Evolutionary conservation across 2,888 invertebrate species (phyloP).

Genomic region (Morinoia aosen): DNA sequence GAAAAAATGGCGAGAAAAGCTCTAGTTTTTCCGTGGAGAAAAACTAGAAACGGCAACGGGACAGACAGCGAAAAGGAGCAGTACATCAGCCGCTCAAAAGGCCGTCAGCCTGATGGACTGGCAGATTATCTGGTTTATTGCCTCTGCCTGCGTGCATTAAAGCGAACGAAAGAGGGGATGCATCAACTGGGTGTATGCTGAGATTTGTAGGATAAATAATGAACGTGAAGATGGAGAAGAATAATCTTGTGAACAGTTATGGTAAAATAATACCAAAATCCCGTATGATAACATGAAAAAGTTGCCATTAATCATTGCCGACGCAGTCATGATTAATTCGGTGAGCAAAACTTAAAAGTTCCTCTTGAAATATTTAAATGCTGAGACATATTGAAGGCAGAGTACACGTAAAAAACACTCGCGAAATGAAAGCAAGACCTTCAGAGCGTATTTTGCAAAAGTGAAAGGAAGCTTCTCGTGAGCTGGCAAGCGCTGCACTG

Average conservation of each 20-base stretch:
- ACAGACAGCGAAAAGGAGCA: slow-evolving; percentile 21
- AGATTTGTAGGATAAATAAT: background rate
- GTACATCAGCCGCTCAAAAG: slow-evolving; percentile 43
- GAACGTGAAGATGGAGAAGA: background rate
- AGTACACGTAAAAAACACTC: too few species aligned
- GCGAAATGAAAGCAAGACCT: too few species aligned
- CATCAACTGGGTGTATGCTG: background rate
- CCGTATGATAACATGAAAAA: background rate
- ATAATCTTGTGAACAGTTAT: background rate
- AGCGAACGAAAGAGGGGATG: background rate
- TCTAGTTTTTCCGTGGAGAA: background rate
- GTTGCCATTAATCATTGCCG: background rate
- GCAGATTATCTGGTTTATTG: slow-evolving; percentile 16
- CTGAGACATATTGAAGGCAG: too few species aligned
- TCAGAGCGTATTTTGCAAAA: too few species aligned
- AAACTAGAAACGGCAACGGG: slow-evolving; percentile 5
- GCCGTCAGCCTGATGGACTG: slow-evolving; percentile 12
- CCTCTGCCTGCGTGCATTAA: background rate
- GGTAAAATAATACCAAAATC: background rate
- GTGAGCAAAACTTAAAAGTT: too few species aligned
- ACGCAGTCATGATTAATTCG: background rate
- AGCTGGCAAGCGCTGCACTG: too few species aligned
- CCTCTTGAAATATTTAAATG: too few species aligned
- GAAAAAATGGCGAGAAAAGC: slow-evolving; percentile 19
- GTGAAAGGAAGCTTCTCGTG: too few species aligned